phyloP scores from a whole-genome alignment of 2,888 invertebrate species.

The Galerucella nymphaeae region DNA sequence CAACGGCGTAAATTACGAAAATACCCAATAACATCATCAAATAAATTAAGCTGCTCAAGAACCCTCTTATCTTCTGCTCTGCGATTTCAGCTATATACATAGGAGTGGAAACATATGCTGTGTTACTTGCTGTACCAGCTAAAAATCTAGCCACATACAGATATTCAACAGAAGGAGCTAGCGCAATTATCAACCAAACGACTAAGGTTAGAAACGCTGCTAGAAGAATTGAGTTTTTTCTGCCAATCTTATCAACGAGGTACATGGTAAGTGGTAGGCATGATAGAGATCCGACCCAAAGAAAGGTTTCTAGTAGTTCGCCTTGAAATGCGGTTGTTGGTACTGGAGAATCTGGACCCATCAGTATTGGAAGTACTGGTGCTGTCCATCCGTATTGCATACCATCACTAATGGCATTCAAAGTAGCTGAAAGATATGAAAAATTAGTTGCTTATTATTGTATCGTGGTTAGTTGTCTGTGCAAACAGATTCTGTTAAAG shows the following conservation, averaged over 20 bases:
- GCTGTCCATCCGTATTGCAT: slow-evolving; percentile 64
- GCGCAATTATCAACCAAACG: slow-evolving; percentile 59
- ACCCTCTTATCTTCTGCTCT: slow-evolving; percentile 61
- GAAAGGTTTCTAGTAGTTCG: slow-evolving; percentile 53
- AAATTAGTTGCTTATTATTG: too few species aligned
- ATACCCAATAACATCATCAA: slow-evolving; percentile 62
- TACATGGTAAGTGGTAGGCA: slow-evolving; percentile 58
- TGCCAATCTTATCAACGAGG: slow-evolving; percentile 56
- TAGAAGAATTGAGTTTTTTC: slow-evolving; percentile 57
- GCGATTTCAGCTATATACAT: slow-evolving; percentile 64
- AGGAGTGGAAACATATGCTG: slow-evolving; percentile 61
- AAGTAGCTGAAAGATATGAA: slow-evolving; percentile 53
- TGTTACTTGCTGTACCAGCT: slow-evolving; percentile 56
- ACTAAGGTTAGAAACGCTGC: slow-evolving; percentile 56
- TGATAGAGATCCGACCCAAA: slow-evolving; percentile 51
- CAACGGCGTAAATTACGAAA: slow-evolving; percentile 55
- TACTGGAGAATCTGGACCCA: slow-evolving; percentile 55
- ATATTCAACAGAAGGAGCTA: slow-evolving; percentile 52
- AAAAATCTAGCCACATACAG: slow-evolving; percentile 57
- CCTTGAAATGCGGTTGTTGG: slow-evolving; percentile 52
- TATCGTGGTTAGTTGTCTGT: too few species aligned
- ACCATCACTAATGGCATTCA: slow-evolving; percentile 62
- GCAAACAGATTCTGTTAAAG: too few species aligned
- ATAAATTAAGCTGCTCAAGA: slow-evolving; percentile 59
- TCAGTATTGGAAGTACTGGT: slow-evolving; percentile 59